These are phyloP conservation scores for Myotis davidii DNA, from an alignment of 2,113 vertebrate species.

Conservation along the genomic window DNA sequence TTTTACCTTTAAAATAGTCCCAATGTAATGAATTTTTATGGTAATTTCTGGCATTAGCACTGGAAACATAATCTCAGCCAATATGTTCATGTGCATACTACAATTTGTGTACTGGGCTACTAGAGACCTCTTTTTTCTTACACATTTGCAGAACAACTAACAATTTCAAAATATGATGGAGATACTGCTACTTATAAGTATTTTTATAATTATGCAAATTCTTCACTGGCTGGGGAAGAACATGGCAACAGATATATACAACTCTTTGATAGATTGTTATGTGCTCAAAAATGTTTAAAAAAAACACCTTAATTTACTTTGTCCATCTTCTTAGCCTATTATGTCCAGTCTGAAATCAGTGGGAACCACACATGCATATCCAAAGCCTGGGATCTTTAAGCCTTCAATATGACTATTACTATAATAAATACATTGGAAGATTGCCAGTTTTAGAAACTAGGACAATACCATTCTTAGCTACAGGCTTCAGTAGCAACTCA, in stretches of 20 bases:
- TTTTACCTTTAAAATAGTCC: background rate
- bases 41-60: conserved; percentile 13
- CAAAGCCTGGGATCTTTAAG: background rate
- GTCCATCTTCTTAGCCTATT: background rate
- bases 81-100: background rate
- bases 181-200: background rate
- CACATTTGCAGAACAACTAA: background rate
- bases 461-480: background rate
- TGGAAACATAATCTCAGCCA: background rate
- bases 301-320: background rate
- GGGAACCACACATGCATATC: background rate
- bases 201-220: background rate
- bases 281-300: background rate
- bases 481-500: background rate
- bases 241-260: background rate
- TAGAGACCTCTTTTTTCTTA: background rate
- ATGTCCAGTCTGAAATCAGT: background rate
- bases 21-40: background rate
- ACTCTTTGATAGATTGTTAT: background rate
- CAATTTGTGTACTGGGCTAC: background rate
- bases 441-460: conserved; percentile 24
- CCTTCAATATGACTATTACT: background rate
- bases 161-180: background rate
- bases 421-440: background rate
- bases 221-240: background rate